These are phyloP conservation scores for Barypeithes pellucidus DNA, from an alignment of 2,888 invertebrate genomes.

Conservation along the genomic window DNA sequence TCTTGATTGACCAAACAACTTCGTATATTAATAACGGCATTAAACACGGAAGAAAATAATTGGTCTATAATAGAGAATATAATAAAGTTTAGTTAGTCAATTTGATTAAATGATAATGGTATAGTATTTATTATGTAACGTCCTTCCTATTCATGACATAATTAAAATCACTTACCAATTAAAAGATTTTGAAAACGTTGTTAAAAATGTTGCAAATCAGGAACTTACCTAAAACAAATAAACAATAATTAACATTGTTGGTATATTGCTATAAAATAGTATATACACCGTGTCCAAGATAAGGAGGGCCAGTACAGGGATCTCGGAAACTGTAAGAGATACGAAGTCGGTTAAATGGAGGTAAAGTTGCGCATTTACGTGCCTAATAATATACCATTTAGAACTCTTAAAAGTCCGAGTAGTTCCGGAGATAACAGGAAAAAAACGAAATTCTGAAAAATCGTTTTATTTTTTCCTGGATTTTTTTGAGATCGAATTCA, in stretches of 20 bases:
- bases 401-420: no score
- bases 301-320: no score
- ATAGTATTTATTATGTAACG: not conserved
- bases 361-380: no score
- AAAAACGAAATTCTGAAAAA: no score
- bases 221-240: slow-evolving; percentile 18
- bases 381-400: no score
- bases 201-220: not conserved
- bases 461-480: no score
- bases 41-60: not conserved
- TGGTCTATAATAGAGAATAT: slow-evolving; percentile 7
- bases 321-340: no score
- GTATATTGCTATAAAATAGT: no score
- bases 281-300: no score
- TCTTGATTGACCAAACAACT: slow-evolving; percentile 3
- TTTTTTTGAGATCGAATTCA: no score
- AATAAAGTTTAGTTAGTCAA: not conserved
- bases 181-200: not conserved
- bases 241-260: not conserved
- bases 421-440: no score
- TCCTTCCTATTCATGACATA: not conserved
- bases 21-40: slow-evolving; percentile 16
- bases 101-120: not conserved
- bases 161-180: not conserved
- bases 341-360: no score